Percentiles rank a stretch among this genome's conserved stretches.
Conservation (phyloP, 2,888 invertebrate genomes). For the Incurvaria masculella region DNA sequence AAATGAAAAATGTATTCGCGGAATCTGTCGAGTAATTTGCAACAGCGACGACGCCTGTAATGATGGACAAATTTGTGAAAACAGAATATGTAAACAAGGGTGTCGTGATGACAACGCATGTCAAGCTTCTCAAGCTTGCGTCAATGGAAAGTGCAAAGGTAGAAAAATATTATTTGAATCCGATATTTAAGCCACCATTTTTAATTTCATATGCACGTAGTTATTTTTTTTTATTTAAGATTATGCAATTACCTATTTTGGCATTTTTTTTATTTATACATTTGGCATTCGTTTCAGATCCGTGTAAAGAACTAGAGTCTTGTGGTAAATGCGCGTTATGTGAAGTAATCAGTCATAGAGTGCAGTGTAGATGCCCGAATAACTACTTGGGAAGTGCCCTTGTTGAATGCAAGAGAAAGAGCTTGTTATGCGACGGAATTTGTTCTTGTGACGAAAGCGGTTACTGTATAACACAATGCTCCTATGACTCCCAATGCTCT, state of each 20-base stretch:
- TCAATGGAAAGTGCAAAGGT: conserved; percentile 80
- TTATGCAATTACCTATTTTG: not conserved
- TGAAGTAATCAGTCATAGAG: conserved; percentile 77
- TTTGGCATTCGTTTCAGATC: conserved; percentile 52
- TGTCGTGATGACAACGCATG: conserved; percentile 84
- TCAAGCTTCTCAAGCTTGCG: conserved; percentile 70
- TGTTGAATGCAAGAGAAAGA: conserved; percentile 70
- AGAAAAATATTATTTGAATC: conserved; percentile 17
- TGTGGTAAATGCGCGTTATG: conserved; percentile 86
- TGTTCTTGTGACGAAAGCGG: conserved; percentile 82
- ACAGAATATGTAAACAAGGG: conserved; percentile 80
- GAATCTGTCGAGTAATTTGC: conserved; percentile 80
- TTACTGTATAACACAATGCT: conserved; percentile 72
- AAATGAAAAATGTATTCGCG: conserved; percentile 82
- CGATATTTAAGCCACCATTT: too few species aligned
- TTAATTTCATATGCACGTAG: too few species aligned
- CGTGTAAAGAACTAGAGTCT: conserved; percentile 68
- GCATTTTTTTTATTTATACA: conserved; percentile 3
- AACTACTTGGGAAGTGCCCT: conserved; percentile 81
- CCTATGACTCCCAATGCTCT: conserved; percentile 64
- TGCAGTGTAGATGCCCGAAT: conserved; percentile 81
- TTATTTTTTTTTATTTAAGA: too few species aligned
- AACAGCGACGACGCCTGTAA: conserved; percentile 82
- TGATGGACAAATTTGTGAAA: conserved; percentile 81
- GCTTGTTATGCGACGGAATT: conserved; percentile 67